A percentile compares a stretch with the other conserved stretches of the same genome.
Evolutionary conservation across 2,888 invertebrate genomes (phyloP).

Genomic region (Plebejus argus): DNA sequence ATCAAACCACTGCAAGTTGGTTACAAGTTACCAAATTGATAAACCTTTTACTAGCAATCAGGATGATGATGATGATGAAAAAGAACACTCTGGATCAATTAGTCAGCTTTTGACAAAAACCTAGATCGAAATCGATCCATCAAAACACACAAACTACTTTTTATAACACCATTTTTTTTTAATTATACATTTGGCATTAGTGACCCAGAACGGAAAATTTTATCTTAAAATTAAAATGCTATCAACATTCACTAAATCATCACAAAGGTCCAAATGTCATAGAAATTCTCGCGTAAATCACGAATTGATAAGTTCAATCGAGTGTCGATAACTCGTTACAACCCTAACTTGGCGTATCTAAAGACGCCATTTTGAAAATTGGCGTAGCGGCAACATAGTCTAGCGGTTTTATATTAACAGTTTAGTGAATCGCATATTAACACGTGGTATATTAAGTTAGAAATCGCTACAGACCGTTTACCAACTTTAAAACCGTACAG

Average conservation of each 20-base stretch:
- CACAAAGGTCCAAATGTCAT: not conserved
- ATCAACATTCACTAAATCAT: not conserved
- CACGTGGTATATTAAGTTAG: not conserved
- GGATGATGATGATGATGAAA: too few relatives aligned
- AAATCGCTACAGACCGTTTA: too few relatives aligned
- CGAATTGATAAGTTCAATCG: not conserved
- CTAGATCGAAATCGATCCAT: too few relatives aligned
- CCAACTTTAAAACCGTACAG: too few relatives aligned
- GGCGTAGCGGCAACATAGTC: not conserved
- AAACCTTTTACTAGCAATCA: too few relatives aligned
- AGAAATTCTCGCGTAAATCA: not conserved
- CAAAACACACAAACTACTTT: too few relatives aligned
- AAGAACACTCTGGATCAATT: too few relatives aligned
- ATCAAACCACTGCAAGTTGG: too few relatives aligned
- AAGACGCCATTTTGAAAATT: conserved; percentile 20
- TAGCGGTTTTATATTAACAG: not conserved
- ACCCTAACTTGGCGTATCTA: not conserved
- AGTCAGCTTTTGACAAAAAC: too few relatives aligned
- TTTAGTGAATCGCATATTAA: not conserved
- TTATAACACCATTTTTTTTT: not conserved
- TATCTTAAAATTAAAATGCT: not conserved
- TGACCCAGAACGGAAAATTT: not conserved
- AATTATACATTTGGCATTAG: not conserved
- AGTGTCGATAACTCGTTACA: not conserved
- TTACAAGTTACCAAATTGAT: too few relatives aligned